These are phyloP conservation scores for Coilia nasus DNA, from an alignment of 2,797 vertebrate species.

Conservation along the genomic window DNA sequence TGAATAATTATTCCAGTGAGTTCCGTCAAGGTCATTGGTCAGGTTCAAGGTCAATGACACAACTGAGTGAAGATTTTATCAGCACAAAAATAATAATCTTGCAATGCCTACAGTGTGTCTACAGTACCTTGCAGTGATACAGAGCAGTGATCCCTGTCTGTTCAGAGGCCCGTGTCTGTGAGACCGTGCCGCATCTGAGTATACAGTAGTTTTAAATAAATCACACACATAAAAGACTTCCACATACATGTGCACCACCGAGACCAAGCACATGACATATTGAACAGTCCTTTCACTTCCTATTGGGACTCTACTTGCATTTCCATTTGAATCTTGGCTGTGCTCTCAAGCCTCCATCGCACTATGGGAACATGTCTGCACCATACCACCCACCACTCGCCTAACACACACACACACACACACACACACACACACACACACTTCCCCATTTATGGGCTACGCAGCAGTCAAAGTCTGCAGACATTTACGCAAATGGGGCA, in stretches of 20 bases:
- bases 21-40: too few relatives aligned
- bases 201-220: conserved; percentile 62
- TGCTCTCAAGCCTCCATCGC: background rate
- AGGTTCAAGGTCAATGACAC: too few relatives aligned
- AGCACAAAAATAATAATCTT: too few relatives aligned
- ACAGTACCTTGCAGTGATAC: conserved; percentile 4
- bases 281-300: conserved; percentile 47
- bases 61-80: too few relatives aligned
- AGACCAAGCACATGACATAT: conserved; percentile 64
- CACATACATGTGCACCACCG: conserved; percentile 62
- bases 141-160: background rate
- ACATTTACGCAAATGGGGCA: background rate
- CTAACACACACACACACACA: too few relatives aligned
- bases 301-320: conserved; percentile 41
- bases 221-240: conserved; percentile 63
- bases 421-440: too few relatives aligned
- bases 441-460: background rate
- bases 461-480: background rate
- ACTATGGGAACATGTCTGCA: background rate
- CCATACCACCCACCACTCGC: too few relatives aligned
- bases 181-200: conserved; percentile 49
- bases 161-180: conserved; percentile 37
- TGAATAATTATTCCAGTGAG: too few relatives aligned
- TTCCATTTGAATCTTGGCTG: conserved; percentile 18
- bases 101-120: background rate